Evolutionary conservation across 2,113 vertebrate species (phyloP).

Genomic region (Ornithorhynchus anatinus): DNA sequence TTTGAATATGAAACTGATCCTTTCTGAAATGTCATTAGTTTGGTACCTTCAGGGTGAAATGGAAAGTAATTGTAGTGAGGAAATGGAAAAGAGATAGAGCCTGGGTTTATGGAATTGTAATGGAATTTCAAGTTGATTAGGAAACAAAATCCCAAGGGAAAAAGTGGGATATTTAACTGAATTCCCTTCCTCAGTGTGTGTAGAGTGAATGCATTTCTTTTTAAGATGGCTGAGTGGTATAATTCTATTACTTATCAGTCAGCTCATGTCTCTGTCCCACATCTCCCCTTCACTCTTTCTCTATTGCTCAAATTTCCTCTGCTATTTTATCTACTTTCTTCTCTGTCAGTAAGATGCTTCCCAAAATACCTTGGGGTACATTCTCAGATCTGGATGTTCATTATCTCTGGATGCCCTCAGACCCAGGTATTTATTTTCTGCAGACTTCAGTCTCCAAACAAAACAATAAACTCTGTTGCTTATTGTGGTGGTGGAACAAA

Average conservation of each 20-base stretch:
- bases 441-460: slow-evolving; percentile 46
- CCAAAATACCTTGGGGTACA: slow-evolving; percentile 44
- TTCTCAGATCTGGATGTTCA: slow-evolving; percentile 50
- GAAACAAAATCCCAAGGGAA: background rate
- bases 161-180: background rate
- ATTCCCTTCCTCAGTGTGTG: background rate
- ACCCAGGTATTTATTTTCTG: slow-evolving; percentile 60
- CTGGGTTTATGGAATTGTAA: background rate
- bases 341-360: slow-evolving; percentile 52
- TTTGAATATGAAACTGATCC: fast-evolving
- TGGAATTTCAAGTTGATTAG: background rate
- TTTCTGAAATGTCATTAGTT: background rate
- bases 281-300: background rate
- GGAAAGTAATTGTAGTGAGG: background rate
- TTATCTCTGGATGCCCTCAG: slow-evolving; percentile 53
- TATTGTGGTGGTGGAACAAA: slow-evolving; percentile 25
- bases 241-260: background rate
- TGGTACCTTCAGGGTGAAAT: background rate
- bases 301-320: slow-evolving; percentile 25
- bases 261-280: fast-evolving
- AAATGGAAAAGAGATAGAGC: background rate
- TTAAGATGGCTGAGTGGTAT: background rate
- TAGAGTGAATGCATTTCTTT: background rate
- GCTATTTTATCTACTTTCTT: slow-evolving; percentile 41
- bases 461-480: slow-evolving; percentile 54